Percentiles rank a stretch among this genome's conserved stretches.
Evolutionary conservation across 2,888 invertebrate species (phyloP).

Genomic region (Nomada flava): DNA sequence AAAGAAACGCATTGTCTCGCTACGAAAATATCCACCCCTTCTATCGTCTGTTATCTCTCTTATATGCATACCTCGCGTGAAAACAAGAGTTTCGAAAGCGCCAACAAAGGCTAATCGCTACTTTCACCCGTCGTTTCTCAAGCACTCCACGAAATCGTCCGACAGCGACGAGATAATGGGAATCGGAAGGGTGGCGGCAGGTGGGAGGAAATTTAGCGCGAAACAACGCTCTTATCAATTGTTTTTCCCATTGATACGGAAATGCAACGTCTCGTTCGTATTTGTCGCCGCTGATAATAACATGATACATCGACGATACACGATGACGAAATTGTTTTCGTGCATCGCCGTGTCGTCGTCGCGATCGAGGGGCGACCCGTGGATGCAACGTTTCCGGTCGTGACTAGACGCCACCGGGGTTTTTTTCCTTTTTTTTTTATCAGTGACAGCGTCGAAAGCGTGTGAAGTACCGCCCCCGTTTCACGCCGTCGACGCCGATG

Average conservation of each 20-base stretch:
- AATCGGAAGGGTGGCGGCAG: neutral
- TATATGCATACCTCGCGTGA: neutral
- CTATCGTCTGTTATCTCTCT: neutral
- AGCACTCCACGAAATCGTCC: neutral
- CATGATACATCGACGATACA: conserved; percentile 39
- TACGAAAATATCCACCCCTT: neutral
- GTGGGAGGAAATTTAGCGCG: neutral
- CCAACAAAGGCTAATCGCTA: neutral
- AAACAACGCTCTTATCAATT: conserved; percentile 55
- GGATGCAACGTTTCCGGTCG: neutral
- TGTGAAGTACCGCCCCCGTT: conserved; percentile 6
- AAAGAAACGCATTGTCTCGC: neutral
- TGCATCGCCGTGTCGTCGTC: neutral
- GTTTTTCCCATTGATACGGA: conserved; percentile 52
- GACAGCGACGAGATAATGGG: neutral
- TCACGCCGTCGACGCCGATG: neutral
- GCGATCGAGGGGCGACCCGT: neutral
- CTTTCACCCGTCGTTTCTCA: neutral
- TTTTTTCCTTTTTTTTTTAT: neutral
- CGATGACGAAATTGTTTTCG: conserved; percentile 47
- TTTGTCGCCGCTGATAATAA: conserved; percentile 50
- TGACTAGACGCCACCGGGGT: no score
- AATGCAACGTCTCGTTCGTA: conserved; percentile 34
- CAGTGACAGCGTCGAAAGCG: conserved; percentile 2
- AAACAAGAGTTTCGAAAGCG: conserved; percentile 24